Evolutionary conservation across 1,140 invertebrate species (phyloP).

Genomic region (Holcopasites calliopsidis): DNA sequence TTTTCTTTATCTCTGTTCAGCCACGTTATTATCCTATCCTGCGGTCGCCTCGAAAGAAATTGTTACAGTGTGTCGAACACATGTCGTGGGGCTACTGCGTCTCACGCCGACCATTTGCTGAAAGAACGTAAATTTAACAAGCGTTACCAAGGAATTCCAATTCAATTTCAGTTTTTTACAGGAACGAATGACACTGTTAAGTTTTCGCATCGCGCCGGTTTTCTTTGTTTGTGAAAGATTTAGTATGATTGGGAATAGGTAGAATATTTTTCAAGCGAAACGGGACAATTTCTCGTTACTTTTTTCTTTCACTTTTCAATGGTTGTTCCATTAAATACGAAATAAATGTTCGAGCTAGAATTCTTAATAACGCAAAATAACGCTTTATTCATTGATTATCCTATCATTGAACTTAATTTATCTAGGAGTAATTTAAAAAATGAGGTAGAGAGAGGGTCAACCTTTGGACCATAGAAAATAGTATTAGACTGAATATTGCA

Average conservation of each 20-base stretch:
- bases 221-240: not conserved
- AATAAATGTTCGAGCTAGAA: too few species aligned
- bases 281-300: not conserved
- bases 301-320: not conserved
- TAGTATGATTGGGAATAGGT: not conserved
- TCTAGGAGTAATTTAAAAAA: too few species aligned
- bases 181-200: not conserved
- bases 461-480: too few species aligned
- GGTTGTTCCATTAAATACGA: too few species aligned
- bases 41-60: constrained; percentile 18
- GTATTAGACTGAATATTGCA: not conserved
- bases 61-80: constrained; percentile 6
- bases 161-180: not conserved
- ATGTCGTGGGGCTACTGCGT: constrained; percentile 32
- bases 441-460: too few species aligned
- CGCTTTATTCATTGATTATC: too few species aligned
- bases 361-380: too few species aligned
- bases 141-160: not conserved
- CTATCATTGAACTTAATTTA: too few species aligned
- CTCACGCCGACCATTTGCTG: not conserved
- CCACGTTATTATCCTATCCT: constrained; percentile 41
- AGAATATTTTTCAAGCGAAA: not conserved
- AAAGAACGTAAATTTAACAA: not conserved
- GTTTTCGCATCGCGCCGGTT: not conserved
- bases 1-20: constrained; percentile 34